Percentiles rank a stretch among this genome's conserved stretches.
Conservation (phyloP, 2,113 vertebrate species). For the Hyperoodon ampullatus region DNA sequence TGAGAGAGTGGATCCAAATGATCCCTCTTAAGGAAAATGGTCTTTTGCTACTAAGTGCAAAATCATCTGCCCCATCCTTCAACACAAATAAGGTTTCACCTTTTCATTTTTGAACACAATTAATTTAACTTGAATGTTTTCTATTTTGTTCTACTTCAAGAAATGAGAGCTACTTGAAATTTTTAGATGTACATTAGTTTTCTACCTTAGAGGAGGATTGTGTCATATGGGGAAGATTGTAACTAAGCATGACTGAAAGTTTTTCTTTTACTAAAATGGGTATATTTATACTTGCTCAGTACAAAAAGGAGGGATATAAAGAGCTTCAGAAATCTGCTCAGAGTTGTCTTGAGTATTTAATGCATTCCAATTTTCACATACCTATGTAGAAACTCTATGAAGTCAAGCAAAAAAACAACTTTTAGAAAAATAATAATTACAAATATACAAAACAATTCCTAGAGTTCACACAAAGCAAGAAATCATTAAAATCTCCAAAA, state of each 20-base stretch:
- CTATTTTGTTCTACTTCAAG: constrained; percentile 79
- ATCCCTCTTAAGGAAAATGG: constrained; percentile 80
- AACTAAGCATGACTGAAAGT: constrained; percentile 31
- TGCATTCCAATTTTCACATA: background rate
- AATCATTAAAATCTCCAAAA: background rate
- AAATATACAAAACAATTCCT: background rate
- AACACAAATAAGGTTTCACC: constrained; percentile 73
- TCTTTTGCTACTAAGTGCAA: constrained; percentile 71
- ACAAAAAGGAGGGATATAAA: background rate
- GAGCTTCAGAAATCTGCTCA: background rate
- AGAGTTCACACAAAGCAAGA: background rate
- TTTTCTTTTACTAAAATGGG: constrained; percentile 61
- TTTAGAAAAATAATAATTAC: background rate
- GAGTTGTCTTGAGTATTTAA: background rate
- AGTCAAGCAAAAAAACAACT: background rate
- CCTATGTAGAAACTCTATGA: background rate
- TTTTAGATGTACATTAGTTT: constrained; percentile 69
- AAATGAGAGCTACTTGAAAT: constrained; percentile 78
- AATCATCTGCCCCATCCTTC: constrained; percentile 79
- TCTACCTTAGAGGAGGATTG: background rate
- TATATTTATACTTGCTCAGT: constrained; percentile 61
- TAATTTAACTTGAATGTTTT: constrained; percentile 80
- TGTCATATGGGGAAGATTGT: background rate
- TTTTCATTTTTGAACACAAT: constrained; percentile 79
- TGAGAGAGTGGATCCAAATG: constrained; percentile 70